Conservation (phyloP, 2,113 vertebrate species). For the Alexandromys fortis region DNA sequence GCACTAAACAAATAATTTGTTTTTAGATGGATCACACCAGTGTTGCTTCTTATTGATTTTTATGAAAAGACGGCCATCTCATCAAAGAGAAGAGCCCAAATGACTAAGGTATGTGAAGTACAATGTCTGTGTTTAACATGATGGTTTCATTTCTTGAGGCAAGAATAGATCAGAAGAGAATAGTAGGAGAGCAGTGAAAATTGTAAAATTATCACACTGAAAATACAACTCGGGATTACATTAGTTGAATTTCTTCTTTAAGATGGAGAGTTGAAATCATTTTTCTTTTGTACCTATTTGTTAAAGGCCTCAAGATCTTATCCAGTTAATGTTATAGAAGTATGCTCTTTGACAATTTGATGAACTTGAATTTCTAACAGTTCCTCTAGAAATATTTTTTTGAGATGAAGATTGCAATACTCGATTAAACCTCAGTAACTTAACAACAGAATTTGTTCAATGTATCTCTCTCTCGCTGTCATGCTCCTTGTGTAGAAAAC, state of each 20-base stretch:
- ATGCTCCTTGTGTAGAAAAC: background rate
- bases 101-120: slow-evolving; percentile 91
- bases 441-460: slow-evolving; percentile 21
- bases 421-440: slow-evolving; percentile 3
- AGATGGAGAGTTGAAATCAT: background rate
- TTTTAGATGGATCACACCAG: slow-evolving; percentile 95
- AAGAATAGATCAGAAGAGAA: background rate
- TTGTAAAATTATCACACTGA: background rate
- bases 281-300: background rate
- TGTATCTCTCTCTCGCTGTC: background rate
- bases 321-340: background rate
- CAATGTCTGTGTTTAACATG: background rate
- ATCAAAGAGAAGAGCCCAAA: slow-evolving; percentile 94
- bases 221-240: background rate
- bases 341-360: background rate
- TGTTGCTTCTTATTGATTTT: slow-evolving; percentile 94
- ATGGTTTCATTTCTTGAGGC: background rate
- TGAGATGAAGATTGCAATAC: background rate
- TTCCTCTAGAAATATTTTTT: slow-evolving; percentile 13
- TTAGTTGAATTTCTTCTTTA: slow-evolving; percentile 1
- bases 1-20: background rate
- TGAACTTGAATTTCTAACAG: background rate
- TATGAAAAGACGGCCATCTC: slow-evolving; percentile 97
- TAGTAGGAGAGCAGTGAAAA: background rate
- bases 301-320: slow-evolving; percentile 30